These are phyloP conservation scores for Maconellicoccus hirsutus DNA, from an alignment of 1,140 invertebrate genomes.

Conservation along the genomic window DNA sequence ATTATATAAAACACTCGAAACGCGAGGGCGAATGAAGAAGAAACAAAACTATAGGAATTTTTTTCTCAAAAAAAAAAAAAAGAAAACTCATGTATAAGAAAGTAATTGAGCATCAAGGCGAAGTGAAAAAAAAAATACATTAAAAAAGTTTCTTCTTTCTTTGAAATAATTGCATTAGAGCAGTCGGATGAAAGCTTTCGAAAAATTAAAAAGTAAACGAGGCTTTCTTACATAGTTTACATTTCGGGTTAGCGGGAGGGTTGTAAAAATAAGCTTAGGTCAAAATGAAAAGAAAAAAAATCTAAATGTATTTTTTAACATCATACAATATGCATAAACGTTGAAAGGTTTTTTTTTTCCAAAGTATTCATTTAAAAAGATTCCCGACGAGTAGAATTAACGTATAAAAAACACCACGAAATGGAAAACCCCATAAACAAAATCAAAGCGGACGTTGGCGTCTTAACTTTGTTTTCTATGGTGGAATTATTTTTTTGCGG, in stretches of 20 bases:
- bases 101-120: not conserved
- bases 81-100: conserved; percentile 3
- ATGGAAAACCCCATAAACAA: too few species aligned
- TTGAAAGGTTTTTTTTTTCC: not conserved
- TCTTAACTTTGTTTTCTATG: too few species aligned
- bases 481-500: too few species aligned
- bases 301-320: conserved; percentile 1
- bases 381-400: not conserved
- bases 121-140: not conserved
- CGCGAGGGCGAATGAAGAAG: too few species aligned
- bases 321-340: conserved; percentile 9
- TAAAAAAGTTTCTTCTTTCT: conserved; percentile 9
- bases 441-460: too few species aligned
- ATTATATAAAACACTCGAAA: too few species aligned
- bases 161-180: conserved; percentile 9
- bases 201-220: conserved; percentile 6
- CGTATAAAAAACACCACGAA: not conserved
- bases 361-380: conserved; percentile 6
- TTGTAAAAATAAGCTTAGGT: conserved; percentile 9
- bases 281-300: not conserved
- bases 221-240: not conserved
- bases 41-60: not conserved
- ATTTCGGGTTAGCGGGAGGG: not conserved
- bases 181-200: conserved; percentile 2
- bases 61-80: not conserved